A percentile compares a stretch with the other conserved stretches of the same genome.
phyloP scores from a whole-genome alignment of 2,888 invertebrate genomes.

The Lathronympha strigana region DNA sequence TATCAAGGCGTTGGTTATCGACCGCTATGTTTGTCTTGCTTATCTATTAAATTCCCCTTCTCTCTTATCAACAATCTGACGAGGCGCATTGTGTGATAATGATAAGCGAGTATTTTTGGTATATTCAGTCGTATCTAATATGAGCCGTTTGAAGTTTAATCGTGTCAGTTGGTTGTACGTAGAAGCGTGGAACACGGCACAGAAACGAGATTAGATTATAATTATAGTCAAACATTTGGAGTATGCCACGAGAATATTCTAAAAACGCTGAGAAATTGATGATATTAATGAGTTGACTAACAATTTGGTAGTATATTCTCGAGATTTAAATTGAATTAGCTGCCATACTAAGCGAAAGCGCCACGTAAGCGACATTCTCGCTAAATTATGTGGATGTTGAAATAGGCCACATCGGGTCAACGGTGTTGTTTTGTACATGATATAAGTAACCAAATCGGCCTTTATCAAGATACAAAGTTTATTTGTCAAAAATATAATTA shows the following conservation, averaged over 20 bases:
- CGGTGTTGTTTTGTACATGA: neutral
- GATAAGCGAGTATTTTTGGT: slow-evolving; percentile 68
- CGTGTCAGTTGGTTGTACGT: neutral
- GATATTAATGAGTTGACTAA: too few relatives aligned
- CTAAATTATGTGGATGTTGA: neutral
- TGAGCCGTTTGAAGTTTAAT: slow-evolving; percentile 20
- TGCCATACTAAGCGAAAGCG: too few relatives aligned
- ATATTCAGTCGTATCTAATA: slow-evolving; percentile 51
- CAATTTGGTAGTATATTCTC: too few relatives aligned
- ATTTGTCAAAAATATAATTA: neutral
- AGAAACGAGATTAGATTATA: slow-evolving; percentile 3
- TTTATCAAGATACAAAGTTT: neutral
- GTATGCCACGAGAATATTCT: too few relatives aligned
- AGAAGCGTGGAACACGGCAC: neutral
- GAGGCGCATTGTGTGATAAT: slow-evolving; percentile 56
- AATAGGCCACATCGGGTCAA: neutral
- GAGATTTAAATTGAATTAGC: too few relatives aligned
- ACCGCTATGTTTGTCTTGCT: slow-evolving; percentile 39
- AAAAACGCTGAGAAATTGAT: too few relatives aligned
- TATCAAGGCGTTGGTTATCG: slow-evolving; percentile 40
- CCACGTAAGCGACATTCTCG: too few relatives aligned
- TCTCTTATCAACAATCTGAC: slow-evolving; percentile 40
- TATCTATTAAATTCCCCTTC: slow-evolving; percentile 59
- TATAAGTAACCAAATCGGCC: neutral
- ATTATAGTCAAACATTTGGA: neutral